Base-by-base conservation (phyloP, 1,140 invertebrate genomes). In the Dermatophagoides farinae region DNA sequence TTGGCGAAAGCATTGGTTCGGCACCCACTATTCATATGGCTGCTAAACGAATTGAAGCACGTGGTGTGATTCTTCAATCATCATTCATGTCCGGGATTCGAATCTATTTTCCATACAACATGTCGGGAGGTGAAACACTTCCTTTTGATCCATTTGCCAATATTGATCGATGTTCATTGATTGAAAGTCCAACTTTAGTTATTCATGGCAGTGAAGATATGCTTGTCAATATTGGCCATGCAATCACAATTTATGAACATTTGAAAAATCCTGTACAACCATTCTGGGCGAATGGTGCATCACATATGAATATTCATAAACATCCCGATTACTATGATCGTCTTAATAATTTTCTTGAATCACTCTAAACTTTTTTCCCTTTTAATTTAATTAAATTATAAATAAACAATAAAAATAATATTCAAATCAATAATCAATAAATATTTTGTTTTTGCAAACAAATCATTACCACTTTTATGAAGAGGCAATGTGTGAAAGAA, bases 151-250 rank as follows among this genome's bases (percentile, higher is more conserved):
- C 88, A 65, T 97, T 96, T 76, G 88, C 89, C 65, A 79, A 76
- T 64, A 81, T 81, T 78, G 93, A 98, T 76, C 98, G 98, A 79
- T 90, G 97, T 68, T 88, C 90, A 57, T 93, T 93, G 75, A 92
- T 99, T 46, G 91, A 87, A 67, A 95, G 91, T 61, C 92, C 92
- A 51, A 93, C 97, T 65, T 79, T 99, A 67, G 91, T 99, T 10
- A 98, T 99, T 70, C 95, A 99, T 75, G 95, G 95, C 68, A 97
- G 92, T 61, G 92, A 98, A 73, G 95, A 98, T 76, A 93, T 97
- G 77, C 91, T 98, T 47, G 97, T 98, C 70, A 90, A 97, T 75
- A 95, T 98, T 73, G 92, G 87, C 53, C 95, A 99, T 76, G 95
- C 95, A 51, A 78, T 97, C 53, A 88, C 89, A 44, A 97, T 99